Evolutionary conservation across 2,113 vertebrate species (phyloP).

Genomic region (Collichthys lucidus): DNA sequence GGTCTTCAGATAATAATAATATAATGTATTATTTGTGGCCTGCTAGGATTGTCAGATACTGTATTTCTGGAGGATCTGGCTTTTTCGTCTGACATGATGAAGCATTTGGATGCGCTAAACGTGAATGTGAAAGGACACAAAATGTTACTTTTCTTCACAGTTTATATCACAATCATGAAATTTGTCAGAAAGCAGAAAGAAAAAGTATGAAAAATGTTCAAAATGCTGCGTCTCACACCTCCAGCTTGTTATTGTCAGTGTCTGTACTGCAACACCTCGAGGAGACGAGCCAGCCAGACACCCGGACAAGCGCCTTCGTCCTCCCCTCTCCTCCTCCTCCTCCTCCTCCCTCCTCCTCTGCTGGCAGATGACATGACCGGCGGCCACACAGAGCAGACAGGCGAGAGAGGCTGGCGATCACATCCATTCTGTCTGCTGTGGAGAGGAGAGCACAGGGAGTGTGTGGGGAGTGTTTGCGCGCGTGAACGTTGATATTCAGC

Average conservation of each 20-base stretch:
- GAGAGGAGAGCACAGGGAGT: not conserved
- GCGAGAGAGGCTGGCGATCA: not conserved
- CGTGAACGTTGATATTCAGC: not conserved
- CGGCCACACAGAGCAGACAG: constrained; percentile 9
- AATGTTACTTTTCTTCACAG: not conserved
- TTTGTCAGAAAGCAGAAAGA: not conserved
- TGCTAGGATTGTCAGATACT: no score
- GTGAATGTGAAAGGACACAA: no score
- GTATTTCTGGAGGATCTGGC: no score
- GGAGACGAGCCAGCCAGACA: constrained; percentile 1
- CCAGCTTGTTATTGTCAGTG: constrained; percentile 1
- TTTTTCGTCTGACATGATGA: no score
- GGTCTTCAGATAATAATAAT: no score
- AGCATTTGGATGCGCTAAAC: no score
- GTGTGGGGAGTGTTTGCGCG: not conserved
- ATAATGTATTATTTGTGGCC: no score
- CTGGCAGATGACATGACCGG: constrained; percentile 5
- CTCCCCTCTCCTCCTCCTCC: not conserved
- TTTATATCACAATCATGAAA: not conserved
- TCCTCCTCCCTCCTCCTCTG: not conserved
- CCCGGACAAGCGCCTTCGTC: not conserved
- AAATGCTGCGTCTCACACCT: not conserved
- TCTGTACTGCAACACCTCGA: not conserved
- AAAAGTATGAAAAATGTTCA: no score
- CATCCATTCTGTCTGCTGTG: constrained; percentile 7